Conservation (phyloP, 2,797 vertebrate genomes). For the Falco biarmicus region DNA sequence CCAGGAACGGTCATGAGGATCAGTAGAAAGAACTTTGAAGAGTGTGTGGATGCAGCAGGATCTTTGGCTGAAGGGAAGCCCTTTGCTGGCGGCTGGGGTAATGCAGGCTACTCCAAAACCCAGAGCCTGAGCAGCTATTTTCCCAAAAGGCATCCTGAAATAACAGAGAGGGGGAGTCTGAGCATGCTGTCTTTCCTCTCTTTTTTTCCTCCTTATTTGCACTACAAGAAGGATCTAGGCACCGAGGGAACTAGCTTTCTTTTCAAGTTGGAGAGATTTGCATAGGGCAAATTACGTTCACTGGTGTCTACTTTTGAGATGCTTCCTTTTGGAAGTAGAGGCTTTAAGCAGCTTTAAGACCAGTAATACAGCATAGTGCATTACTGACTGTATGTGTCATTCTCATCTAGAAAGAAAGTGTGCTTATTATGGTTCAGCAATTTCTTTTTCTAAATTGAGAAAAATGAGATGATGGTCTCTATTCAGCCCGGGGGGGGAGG, state of each 20-base stretch:
- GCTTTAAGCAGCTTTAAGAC: conserved; percentile 4
- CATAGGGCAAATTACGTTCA: neutral
- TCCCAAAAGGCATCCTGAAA: neutral
- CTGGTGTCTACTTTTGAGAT: neutral
- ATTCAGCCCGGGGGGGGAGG: neutral
- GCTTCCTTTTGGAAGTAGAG: neutral
- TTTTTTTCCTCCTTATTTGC: conserved; percentile 25
- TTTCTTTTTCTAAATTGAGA: conserved; percentile 20
- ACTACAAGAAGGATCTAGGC: neutral
- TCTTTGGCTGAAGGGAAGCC: neutral
- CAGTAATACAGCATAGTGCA: neutral
- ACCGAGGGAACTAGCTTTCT: neutral
- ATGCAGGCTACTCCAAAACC: neutral
- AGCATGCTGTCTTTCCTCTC: neutral
- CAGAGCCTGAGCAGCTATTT: neutral
- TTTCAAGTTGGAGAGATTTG: neutral
- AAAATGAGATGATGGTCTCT: conserved; percentile 15
- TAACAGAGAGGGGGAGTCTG: neutral
- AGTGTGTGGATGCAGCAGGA: neutral
- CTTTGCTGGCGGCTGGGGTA: neutral
- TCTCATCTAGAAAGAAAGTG: neutral
- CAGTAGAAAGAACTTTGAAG: conserved; percentile 1
- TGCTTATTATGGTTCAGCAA: neutral
- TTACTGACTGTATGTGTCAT: neutral
- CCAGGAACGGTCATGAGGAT: conserved; percentile 50